phyloP scores from a whole-genome alignment of 2,888 invertebrate genomes.

The Oxyteleia sp. region DNA sequence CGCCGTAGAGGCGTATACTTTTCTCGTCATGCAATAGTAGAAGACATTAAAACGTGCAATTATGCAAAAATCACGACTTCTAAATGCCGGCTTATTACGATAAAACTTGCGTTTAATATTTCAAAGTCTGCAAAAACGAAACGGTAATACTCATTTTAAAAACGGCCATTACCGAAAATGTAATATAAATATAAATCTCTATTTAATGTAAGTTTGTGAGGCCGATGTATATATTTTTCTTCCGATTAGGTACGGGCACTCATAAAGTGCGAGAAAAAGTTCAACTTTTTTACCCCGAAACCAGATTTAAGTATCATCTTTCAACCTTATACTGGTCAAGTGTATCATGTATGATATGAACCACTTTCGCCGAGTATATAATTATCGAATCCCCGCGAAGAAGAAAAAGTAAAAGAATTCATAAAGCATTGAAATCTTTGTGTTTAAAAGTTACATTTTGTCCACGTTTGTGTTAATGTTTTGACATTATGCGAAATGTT shows the following conservation, averaged over 20 bases:
- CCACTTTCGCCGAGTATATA: slow-evolving; percentile 46
- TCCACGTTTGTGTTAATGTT: no score
- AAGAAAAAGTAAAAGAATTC: no score
- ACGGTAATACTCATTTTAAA: slow-evolving; percentile 4
- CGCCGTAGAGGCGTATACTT: no score
- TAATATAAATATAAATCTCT: slow-evolving; percentile 40
- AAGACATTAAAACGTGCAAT: slow-evolving; percentile 54
- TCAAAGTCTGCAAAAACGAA: slow-evolving; percentile 19
- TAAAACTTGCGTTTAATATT: slow-evolving; percentile 47
- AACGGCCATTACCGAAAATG: slow-evolving; percentile 25
- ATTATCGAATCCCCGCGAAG: slow-evolving; percentile 24
- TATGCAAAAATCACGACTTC: slow-evolving; percentile 55
- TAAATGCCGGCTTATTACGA: slow-evolving; percentile 28
- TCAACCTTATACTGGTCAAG: slow-evolving; percentile 43
- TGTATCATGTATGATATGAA: slow-evolving; percentile 48
- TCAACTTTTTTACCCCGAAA: slow-evolving; percentile 27
- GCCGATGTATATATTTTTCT: slow-evolving; percentile 27
- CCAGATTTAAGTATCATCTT: slow-evolving; percentile 58
- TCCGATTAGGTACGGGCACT: slow-evolving; percentile 25
- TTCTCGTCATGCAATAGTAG: no score
- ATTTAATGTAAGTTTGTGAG: not conserved
- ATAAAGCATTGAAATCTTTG: no score
- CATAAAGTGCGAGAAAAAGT: slow-evolving; percentile 40
- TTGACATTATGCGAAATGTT: no score
- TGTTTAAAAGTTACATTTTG: no score